Conservation (phyloP, 1,140 invertebrate species). For the Dendroctonus valens region DNA sequence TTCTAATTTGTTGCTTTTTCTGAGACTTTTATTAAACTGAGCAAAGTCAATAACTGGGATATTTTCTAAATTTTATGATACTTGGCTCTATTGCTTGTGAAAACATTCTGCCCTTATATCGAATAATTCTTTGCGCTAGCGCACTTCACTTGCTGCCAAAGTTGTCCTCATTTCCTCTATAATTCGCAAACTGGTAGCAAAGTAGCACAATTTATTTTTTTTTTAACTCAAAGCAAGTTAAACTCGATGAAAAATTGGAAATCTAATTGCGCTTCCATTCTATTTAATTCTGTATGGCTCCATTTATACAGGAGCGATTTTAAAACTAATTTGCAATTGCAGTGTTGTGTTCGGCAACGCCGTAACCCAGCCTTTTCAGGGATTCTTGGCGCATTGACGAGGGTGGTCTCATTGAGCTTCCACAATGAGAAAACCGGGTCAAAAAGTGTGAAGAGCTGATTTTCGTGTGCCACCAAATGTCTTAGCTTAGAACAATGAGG, state of each 20-base stretch:
- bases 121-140: no score
- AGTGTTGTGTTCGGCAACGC: not conserved
- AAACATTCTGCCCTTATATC: no score
- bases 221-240: not conserved
- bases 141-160: no score
- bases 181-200: not conserved
- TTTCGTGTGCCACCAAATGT: not conserved
- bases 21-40: no score
- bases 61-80: no score
- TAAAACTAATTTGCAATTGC: not conserved
- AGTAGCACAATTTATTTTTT: not conserved
- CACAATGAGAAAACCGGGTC: not conserved
- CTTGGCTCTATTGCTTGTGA: no score
- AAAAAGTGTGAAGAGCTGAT: not conserved
- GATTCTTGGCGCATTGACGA: constrained; percentile 14
- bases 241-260: not conserved
- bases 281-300: not conserved
- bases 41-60: no score
- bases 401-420: not conserved
- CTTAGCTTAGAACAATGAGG: constrained; percentile 54
- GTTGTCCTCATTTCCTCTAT: not conserved
- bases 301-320: no score
- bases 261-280: not conserved
- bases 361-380: constrained; percentile 17
- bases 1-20: no score